phyloP scores from a whole-genome alignment of 2,113 vertebrate species.

The Misgurnus anguillicaudatus region DNA sequence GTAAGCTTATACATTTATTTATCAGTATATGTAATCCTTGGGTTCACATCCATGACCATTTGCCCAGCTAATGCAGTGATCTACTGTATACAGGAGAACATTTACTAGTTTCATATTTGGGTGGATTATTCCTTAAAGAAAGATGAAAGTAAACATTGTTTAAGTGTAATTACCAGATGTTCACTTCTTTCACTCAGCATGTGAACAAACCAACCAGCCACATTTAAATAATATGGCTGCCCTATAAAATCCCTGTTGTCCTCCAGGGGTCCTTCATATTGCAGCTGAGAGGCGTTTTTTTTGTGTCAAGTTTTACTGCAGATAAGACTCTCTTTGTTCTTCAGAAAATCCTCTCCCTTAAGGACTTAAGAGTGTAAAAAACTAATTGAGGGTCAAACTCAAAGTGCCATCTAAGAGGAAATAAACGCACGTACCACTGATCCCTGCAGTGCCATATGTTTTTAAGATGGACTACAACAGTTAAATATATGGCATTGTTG shows the following conservation, averaged over 20 bases:
- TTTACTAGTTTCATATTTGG: no score
- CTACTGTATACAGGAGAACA: no score
- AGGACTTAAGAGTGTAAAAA: conserved; percentile 39
- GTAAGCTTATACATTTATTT: no score
- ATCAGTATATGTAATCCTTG: no score
- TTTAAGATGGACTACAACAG: background rate
- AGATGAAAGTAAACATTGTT: no score
- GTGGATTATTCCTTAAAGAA: no score
- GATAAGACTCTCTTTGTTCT: conserved; percentile 27
- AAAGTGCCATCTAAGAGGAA: conserved; percentile 11
- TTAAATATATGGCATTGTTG: conserved; percentile 28
- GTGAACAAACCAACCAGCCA: background rate
- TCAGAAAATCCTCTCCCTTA: conserved; percentile 41
- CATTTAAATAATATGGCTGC: background rate
- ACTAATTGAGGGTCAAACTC: conserved; percentile 30
- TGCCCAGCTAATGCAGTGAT: no score
- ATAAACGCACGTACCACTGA: conserved; percentile 21
- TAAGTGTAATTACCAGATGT: no score
- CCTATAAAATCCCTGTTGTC: background rate
- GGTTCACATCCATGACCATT: no score
- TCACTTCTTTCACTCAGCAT: no score
- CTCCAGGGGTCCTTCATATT: background rate
- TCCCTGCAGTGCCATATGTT: conserved; percentile 40
- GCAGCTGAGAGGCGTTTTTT: background rate
- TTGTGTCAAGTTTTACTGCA: conserved; percentile 7